These are phyloP conservation scores for Ondatra zibethicus DNA, from an alignment of 2,113 vertebrate species.

Conservation along the genomic window DNA sequence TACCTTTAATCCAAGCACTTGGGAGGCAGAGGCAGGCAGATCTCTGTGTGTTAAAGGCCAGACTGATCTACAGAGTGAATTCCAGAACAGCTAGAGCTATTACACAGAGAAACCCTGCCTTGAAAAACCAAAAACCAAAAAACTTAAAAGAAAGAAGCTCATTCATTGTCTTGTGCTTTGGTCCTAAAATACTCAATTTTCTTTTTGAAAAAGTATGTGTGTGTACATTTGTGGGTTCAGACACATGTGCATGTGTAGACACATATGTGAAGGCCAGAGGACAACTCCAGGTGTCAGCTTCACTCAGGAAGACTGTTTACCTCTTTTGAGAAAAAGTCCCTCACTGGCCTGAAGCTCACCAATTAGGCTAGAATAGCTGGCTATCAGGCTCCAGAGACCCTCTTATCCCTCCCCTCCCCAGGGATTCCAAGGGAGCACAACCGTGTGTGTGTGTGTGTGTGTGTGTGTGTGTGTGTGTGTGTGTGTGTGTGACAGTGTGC, in stretches of 20 bases:
- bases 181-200: not conserved
- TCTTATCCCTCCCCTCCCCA: no score
- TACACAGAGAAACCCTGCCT: not conserved
- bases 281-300: not conserved
- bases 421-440: not conserved
- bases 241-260: not conserved
- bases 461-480: not conserved
- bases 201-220: not conserved
- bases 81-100: not conserved
- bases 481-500: not conserved
- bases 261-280: not conserved
- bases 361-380: not conserved
- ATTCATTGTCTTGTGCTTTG: slow-evolving; percentile 19
- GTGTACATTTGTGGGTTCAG: not conserved
- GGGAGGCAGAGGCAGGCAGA: not conserved
- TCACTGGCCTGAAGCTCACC: not conserved
- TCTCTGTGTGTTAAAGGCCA: not conserved
- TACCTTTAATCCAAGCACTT: not conserved
- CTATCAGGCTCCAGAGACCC: not conserved
- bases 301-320: not conserved
- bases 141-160: slow-evolving; percentile 9
- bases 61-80: not conserved
- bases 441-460: not conserved
- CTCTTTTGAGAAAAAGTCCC: not conserved
- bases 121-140: not conserved